Percentiles rank a stretch among this genome's conserved stretches.
Evolutionary conservation across 2,113 vertebrate species (phyloP).

Genomic region (Lonchura striata): DNA sequence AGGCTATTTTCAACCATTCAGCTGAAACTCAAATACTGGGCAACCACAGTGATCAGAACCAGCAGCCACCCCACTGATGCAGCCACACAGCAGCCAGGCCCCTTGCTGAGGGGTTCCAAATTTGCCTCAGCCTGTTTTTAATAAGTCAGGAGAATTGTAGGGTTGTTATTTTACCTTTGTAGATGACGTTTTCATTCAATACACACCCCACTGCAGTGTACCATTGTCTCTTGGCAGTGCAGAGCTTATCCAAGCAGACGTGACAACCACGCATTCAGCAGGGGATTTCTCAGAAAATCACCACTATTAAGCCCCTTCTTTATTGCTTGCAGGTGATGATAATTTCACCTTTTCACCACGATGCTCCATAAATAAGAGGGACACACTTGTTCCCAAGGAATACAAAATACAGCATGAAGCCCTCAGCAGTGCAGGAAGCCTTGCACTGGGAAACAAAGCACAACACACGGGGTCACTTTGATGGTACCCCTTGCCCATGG

Average conservation of each 20-base stretch:
- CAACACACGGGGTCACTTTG: rapidly evolving
- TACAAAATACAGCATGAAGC: not conserved
- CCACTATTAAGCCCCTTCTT: not conserved
- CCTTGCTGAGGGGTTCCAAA: not conserved
- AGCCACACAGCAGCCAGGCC: not conserved
- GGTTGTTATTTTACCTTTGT: not conserved
- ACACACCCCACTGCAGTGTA: not conserved
- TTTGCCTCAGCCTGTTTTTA: not conserved
- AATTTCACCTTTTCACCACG: not conserved
- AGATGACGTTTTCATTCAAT: not conserved
- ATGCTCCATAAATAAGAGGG: not conserved
- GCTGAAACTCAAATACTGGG: not conserved
- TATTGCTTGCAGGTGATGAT: not conserved
- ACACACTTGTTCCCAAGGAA: not conserved
- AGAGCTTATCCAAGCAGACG: not conserved
- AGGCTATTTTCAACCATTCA: not conserved
- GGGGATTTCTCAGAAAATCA: not conserved
- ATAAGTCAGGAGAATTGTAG: not conserved
- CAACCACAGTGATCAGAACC: not conserved
- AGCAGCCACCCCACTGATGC: rapidly evolving
- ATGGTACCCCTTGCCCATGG: not conserved
- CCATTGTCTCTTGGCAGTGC: not conserved
- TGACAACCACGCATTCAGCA: not conserved
- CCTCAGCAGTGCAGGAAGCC: not conserved
- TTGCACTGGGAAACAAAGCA: not conserved